These are phyloP conservation scores for Pygoscelis antarcticus DNA, from an alignment of 2,113 vertebrate genomes.

Conservation along the genomic window DNA sequence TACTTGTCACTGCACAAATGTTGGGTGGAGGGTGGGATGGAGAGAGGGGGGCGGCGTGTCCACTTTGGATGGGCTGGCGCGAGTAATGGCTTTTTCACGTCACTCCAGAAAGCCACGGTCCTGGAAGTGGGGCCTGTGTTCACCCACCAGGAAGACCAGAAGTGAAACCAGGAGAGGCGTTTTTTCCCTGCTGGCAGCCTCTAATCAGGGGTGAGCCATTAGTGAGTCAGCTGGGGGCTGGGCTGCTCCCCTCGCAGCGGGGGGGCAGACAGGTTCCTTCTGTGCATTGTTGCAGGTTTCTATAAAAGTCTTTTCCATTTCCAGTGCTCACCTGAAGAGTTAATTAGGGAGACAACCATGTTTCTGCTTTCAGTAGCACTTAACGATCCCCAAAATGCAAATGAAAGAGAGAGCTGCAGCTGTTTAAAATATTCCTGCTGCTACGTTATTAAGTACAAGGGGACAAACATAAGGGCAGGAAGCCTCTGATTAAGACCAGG, in stretches of 20 bases:
- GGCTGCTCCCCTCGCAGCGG: fast-evolving
- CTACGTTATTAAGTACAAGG: background rate
- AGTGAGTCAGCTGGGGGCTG: background rate
- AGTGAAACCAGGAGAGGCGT: background rate
- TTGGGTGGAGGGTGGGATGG: background rate
- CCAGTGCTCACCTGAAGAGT: background rate
- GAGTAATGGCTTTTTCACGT: background rate
- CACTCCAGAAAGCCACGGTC: background rate
- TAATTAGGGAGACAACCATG: background rate
- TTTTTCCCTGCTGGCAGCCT: background rate
- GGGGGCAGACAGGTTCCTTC: background rate
- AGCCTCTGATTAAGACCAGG: constrained; percentile 5
- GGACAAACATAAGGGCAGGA: background rate
- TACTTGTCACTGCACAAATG: background rate
- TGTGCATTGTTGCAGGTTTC: background rate
- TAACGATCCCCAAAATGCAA: background rate
- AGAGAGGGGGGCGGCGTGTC: fast-evolving
- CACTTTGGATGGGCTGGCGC: background rate
- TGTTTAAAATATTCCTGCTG: background rate
- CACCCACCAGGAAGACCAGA: background rate
- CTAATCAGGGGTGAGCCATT: background rate
- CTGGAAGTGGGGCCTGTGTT: background rate
- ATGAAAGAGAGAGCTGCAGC: background rate
- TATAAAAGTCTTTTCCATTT: background rate
- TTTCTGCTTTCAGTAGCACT: background rate